These are phyloP conservation scores for Pangasianodon hypophthalmus DNA, from an alignment of 2,113 vertebrate species.

Conservation along the genomic window DNA sequence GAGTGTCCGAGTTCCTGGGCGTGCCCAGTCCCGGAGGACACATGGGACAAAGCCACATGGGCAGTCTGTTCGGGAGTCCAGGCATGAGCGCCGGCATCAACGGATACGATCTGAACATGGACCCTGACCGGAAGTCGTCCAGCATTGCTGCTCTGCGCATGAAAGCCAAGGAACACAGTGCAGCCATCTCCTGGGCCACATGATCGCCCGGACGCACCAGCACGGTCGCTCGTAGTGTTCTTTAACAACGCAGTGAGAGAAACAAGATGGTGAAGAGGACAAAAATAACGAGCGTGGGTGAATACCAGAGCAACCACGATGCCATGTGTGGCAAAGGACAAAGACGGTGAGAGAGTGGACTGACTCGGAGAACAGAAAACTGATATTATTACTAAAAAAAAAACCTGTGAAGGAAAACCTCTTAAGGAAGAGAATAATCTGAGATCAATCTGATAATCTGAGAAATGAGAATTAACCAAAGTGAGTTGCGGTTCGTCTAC, in stretches of 20 bases:
- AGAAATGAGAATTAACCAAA: conserved; percentile 32
- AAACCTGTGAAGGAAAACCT: conserved; percentile 31
- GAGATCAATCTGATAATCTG: conserved; percentile 26
- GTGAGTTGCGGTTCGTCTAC: not conserved
- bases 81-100: conserved; percentile 88
- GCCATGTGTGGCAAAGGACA: conserved; percentile 39
- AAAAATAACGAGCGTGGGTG: conserved; percentile 4
- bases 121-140: conserved; percentile 97
- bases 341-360: conserved; percentile 39
- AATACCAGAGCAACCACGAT: conserved; percentile 19
- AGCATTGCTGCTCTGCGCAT: conserved; percentile 96
- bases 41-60: conserved; percentile 94
- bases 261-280: conserved; percentile 23
- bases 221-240: conserved; percentile 37
- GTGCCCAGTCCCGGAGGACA: conserved; percentile 83
- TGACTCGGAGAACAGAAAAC: conserved; percentile 15
- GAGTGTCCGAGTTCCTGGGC: conserved; percentile 90
- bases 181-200: conserved; percentile 98
- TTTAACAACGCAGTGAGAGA: conserved; percentile 39
- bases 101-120: conserved; percentile 90
- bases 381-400: not conserved
- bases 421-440: not conserved
- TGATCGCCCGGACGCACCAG: conserved; percentile 70
- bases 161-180: conserved; percentile 99
- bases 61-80: conserved; percentile 85